A percentile compares a stretch with the other conserved stretches of the same genome.
These are phyloP conservation scores for Drosophila asahinai DNA, from an alignment of 1,140 invertebrate species.

Conservation along the genomic window DNA sequence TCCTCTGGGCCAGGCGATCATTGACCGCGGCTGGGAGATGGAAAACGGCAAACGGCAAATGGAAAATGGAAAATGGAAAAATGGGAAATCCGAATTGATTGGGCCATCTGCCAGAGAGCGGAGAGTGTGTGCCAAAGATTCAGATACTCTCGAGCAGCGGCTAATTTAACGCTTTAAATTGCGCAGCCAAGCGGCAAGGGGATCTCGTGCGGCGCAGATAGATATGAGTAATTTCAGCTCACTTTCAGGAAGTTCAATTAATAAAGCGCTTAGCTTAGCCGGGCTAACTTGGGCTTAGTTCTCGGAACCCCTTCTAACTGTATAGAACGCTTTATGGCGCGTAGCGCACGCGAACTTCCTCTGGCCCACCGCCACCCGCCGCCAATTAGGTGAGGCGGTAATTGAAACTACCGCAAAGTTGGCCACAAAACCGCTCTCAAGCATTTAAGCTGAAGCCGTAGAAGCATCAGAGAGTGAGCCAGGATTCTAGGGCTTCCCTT, in stretches of 20 bases:
- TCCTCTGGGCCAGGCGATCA: slow-evolving; percentile 60
- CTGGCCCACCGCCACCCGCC: slow-evolving; percentile 10
- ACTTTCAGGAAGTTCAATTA: slow-evolving; percentile 78
- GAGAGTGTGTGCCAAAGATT: slow-evolving; percentile 32
- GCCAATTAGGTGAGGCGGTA: slow-evolving; percentile 71
- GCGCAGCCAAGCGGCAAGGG: slow-evolving; percentile 74
- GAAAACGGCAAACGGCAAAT: slow-evolving; percentile 30
- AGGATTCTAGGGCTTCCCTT: slow-evolving; percentile 57
- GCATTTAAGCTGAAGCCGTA: slow-evolving; percentile 64
- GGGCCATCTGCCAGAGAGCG: slow-evolving; percentile 33
- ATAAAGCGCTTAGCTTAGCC: slow-evolving; percentile 68
- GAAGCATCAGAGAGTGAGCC: slow-evolving; percentile 1
- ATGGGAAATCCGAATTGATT: slow-evolving; percentile 30
- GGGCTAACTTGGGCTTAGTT: slow-evolving; percentile 57
- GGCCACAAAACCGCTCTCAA: slow-evolving; percentile 23
- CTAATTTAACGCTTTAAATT: slow-evolving; percentile 83
- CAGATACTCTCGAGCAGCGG: slow-evolving; percentile 33
- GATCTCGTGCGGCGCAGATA: slow-evolving; percentile 51
- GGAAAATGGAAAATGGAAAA: slow-evolving; percentile 3
- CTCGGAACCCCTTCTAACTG: slow-evolving; percentile 72
- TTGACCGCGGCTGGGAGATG: slow-evolving; percentile 57
- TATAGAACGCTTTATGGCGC: slow-evolving; percentile 83
- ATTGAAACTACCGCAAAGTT: slow-evolving; percentile 78
- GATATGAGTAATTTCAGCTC: slow-evolving; percentile 34
- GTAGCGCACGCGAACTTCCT: slow-evolving; percentile 65